Percentiles rank a stretch among this genome's conserved stretches.
phyloP scores from a whole-genome alignment of 1,140 invertebrate species.

The Ceratoteleas bidentatus region DNA sequence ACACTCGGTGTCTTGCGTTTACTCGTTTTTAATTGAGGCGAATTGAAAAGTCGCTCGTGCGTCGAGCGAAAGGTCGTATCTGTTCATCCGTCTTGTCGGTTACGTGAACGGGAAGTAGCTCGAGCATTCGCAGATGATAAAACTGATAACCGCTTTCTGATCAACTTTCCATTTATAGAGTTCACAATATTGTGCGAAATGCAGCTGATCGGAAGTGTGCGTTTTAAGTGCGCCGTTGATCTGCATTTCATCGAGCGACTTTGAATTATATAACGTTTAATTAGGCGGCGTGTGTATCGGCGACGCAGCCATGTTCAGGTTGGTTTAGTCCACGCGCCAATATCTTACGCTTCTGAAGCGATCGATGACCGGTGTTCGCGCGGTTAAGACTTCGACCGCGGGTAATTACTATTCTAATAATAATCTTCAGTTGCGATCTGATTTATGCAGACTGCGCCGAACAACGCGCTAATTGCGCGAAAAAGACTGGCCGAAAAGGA shows the following conservation, averaged over 20 bases:
- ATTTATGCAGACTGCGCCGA: slow-evolving; percentile 19
- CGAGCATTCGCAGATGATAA: slow-evolving; percentile 9
- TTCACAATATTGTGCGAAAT: background rate
- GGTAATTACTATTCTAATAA: slow-evolving; percentile 56
- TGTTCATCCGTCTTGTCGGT: slow-evolving; percentile 13
- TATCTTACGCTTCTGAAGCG: slow-evolving; percentile 25
- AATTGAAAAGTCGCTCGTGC: too few relatives aligned
- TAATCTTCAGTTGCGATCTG: slow-evolving; percentile 39
- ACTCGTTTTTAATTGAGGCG: slow-evolving; percentile 2
- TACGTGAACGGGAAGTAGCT: slow-evolving; percentile 23
- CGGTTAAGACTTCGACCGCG: slow-evolving; percentile 21
- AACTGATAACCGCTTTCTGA: slow-evolving; percentile 8
- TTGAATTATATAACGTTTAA: slow-evolving; percentile 35
- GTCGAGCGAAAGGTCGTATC: background rate
- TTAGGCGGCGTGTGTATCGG: slow-evolving; percentile 16
- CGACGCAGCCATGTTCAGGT: slow-evolving; percentile 11
- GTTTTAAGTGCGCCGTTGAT: slow-evolving; percentile 7
- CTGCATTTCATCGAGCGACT: slow-evolving; percentile 21
- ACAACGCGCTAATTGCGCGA: slow-evolving; percentile 19
- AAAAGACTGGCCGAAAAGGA: background rate
- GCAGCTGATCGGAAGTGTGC: slow-evolving; percentile 10
- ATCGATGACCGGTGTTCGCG: slow-evolving; percentile 46
- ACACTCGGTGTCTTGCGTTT: too few relatives aligned
- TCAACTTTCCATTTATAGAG: slow-evolving; percentile 33
- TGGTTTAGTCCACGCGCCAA: slow-evolving; percentile 30